Evolutionary conservation across 2,797 vertebrate genomes (phyloP).

Genomic region (Podargus strigoides): DNA sequence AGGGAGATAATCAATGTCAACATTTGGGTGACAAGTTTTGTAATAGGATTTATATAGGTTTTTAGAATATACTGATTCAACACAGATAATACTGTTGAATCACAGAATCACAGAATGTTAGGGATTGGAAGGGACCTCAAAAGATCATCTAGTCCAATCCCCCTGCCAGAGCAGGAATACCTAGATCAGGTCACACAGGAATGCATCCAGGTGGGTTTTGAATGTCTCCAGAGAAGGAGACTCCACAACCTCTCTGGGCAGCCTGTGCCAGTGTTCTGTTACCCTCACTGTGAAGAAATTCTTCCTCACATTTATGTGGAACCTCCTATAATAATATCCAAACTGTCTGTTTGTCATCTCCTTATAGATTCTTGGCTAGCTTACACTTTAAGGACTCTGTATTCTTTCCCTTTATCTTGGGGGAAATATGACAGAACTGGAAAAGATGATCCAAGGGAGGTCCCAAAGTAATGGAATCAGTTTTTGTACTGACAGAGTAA

Average conservation of each 20-base stretch:
- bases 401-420: neutral
- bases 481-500: neutral
- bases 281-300: too few relatives aligned
- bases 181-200: too few relatives aligned
- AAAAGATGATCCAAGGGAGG: neutral
- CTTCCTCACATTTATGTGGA: too few relatives aligned
- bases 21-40: rapidly evolving
- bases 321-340: too few relatives aligned
- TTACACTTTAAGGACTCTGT: neutral
- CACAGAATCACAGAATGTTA: too few relatives aligned
- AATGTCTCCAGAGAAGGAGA: too few relatives aligned
- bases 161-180: too few relatives aligned
- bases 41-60: neutral
- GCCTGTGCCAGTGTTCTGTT: too few relatives aligned
- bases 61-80: neutral
- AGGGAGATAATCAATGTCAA: neutral
- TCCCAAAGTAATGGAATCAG: neutral
- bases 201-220: too few relatives aligned
- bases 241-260: too few relatives aligned
- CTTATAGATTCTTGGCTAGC: neutral
- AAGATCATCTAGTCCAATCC: too few relatives aligned
- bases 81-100: neutral
- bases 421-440: neutral
- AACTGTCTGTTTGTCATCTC: neutral
- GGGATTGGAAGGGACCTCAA: too few relatives aligned